Base-by-base conservation (phyloP, 1,140 invertebrate species). In the Vanessa atalanta region DNA sequence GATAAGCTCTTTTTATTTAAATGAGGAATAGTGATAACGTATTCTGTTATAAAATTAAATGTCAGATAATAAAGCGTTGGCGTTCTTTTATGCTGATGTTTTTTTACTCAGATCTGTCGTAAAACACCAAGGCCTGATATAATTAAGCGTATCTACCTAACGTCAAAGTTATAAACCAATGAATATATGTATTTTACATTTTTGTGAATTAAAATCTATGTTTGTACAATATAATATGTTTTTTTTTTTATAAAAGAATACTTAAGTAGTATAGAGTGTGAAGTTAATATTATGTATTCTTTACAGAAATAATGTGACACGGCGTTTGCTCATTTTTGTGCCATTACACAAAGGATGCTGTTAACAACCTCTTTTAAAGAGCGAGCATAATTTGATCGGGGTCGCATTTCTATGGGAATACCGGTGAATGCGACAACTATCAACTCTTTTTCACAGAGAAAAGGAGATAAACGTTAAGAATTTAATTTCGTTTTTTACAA, bases 291-390 rank as follows among this genome's bases (percentile, higher is more conserved):
- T 88, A 89, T 89, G 84, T 85, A 88, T 83, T 88, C 79, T 81
- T 79, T 84, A 79, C 79, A 83, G 83, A 79, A 72, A 86, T 79
- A 87, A 89, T 88, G 81, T 86, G 87, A 84, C 85, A 82, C 87
- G 81, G 83, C 83, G 89, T 88, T 89, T 93, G 91, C 87, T 93
- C 91, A 90, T 88, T 93, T 92, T 83, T 87, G 83, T 85, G 87
- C 78, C 84, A 77, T 85, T 76, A 89, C 91, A 90, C 83, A 93
- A 88, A 82, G 86, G 87, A 88, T 88, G 88, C 89, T 91, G 91
- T 93, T 93, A 93, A 93, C 91, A 93, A 91, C 88, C 84, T 85
- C 83, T 90, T 84, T 91, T 76, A 93, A 91, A 91, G 87, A 89
- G 85, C 91, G 86, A 86, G 88, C 76, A 93, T 91, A 93, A 91